These are phyloP conservation scores for Lipophrys pholis DNA, from an alignment of 2,113 vertebrate genomes.

Conservation along the genomic window DNA sequence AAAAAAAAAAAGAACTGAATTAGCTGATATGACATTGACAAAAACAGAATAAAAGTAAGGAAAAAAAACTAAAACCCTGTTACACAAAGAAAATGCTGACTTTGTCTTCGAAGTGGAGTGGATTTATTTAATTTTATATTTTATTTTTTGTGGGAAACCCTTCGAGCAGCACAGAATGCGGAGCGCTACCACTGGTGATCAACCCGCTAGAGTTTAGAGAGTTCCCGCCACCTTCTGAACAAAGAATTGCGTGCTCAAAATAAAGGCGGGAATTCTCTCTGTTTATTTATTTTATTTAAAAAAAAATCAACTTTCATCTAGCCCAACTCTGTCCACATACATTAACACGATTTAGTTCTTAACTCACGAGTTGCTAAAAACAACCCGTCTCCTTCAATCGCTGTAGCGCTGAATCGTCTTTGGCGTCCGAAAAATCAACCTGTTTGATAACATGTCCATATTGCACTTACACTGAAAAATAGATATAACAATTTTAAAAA, in stretches of 20 bases:
- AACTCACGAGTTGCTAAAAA: conserved; percentile 10
- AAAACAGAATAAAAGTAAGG: conserved; percentile 46
- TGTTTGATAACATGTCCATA: conserved; percentile 1
- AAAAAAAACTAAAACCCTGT: conserved; percentile 54
- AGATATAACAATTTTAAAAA: not conserved
- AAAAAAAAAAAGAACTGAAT: conserved; percentile 88
- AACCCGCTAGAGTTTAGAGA: conserved; percentile 6
- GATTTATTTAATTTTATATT: conserved; percentile 11
- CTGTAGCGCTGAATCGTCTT: conserved; percentile 24
- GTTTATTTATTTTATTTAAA: too few relatives aligned
- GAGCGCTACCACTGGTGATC: conserved; percentile 30
- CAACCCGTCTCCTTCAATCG: not conserved
- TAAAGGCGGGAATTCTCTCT: too few relatives aligned
- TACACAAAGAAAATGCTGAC: conserved; percentile 84
- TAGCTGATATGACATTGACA: conserved; percentile 82
- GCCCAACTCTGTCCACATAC: conserved; percentile 62
- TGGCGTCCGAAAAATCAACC: conserved; percentile 11
- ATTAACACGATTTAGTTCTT: conserved; percentile 28
- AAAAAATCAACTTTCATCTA: conserved; percentile 50
- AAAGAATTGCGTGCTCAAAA: too few relatives aligned
- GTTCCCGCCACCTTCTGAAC: too few relatives aligned
- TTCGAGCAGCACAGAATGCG: conserved; percentile 79
- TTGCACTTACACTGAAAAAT: conserved; percentile 4
- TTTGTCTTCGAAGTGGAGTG: conserved; percentile 79
- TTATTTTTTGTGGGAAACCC: conserved; percentile 56